Conservation (phyloP, 2,797 vertebrate species). For the Danio jaintianensis region DNA sequence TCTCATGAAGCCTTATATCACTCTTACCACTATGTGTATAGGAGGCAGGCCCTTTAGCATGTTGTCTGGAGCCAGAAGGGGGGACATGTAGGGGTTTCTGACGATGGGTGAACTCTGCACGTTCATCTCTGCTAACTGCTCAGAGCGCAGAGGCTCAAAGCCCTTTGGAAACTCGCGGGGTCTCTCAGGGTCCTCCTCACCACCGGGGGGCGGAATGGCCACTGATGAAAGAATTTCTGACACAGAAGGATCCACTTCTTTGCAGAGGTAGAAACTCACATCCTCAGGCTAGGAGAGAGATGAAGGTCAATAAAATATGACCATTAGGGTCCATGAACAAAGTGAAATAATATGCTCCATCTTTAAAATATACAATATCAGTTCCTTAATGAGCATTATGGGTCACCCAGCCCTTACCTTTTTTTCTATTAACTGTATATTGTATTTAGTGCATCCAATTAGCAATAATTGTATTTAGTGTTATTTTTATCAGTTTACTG, state of each 20-base stretch:
- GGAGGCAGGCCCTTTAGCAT: conserved; percentile 88
- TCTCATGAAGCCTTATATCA: not conserved
- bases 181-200: conserved; percentile 63
- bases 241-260: conserved; percentile 62
- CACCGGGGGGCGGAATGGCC: conserved; percentile 73
- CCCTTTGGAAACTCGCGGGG: conserved; percentile 80
- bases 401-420: no score
- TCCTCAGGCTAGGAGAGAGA: conserved; percentile 64
- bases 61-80: conserved; percentile 87
- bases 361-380: no score
- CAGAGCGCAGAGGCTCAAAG: conserved; percentile 86
- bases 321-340: no score
- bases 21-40: conserved; percentile 78
- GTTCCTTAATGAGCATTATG: no score
- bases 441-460: no score
- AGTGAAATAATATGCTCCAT: no score
- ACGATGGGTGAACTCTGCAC: conserved; percentile 81
- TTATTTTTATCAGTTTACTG: no score
- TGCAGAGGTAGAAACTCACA: conserved; percentile 79
- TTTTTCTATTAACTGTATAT: no score
- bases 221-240: conserved; percentile 68
- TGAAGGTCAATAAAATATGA: not conserved
- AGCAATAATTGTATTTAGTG: no score
- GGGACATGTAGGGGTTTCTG: conserved; percentile 91
- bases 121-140: conserved; percentile 78